phyloP scores from a whole-genome alignment of 2,888 invertebrate species.

The Allophyes oxyacanthae region DNA sequence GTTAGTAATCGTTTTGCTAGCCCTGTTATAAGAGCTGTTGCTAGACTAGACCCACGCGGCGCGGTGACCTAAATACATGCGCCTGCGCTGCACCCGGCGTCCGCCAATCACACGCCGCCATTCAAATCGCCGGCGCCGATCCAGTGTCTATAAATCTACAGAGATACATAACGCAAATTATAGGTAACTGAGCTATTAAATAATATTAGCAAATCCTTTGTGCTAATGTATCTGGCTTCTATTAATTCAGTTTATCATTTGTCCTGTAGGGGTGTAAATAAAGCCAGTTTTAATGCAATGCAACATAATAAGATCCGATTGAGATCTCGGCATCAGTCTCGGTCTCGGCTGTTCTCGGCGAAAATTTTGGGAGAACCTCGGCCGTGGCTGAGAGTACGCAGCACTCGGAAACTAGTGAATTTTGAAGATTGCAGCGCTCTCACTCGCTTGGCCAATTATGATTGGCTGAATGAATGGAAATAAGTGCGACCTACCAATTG shows the following conservation, averaged over 20 bases:
- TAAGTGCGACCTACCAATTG: no score
- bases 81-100: slow-evolving; percentile 80
- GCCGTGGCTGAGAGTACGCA: no score
- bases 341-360: no score
- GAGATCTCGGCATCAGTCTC: no score
- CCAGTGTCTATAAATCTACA: slow-evolving; percentile 76
- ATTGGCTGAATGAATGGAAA: no score
- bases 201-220: slow-evolving; percentile 78
- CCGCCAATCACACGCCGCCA: slow-evolving; percentile 82
- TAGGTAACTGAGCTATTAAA: slow-evolving; percentile 72
- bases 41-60: slow-evolving; percentile 84
- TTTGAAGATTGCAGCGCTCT: no score
- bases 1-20: slow-evolving; percentile 50
- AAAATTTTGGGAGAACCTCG: no score
- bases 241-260: slow-evolving; percentile 49
- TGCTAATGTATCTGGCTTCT: slow-evolving; percentile 57
- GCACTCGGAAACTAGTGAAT: no score
- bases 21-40: slow-evolving; percentile 70
- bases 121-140: slow-evolving; percentile 85
- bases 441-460: no score
- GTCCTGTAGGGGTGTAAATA: slow-evolving; percentile 36
- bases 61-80: slow-evolving; percentile 84
- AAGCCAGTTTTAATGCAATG: not conserved
- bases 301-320: not conserved
- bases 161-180: slow-evolving; percentile 73